Conservation (phyloP, 64 coral and sea anemone genomes). For the Stichodactyla mertensii region DNA sequence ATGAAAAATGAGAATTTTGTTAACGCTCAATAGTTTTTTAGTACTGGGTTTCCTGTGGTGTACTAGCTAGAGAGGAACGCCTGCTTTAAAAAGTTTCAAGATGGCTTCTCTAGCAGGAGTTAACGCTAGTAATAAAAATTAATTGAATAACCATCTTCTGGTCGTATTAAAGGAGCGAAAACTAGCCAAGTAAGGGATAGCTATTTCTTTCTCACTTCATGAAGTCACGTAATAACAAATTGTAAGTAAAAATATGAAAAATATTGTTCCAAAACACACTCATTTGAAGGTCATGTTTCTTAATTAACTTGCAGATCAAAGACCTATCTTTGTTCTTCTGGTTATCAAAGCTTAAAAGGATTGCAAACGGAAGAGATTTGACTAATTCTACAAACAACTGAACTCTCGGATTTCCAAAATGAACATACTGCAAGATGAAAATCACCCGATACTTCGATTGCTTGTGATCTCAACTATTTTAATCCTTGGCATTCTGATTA, state of each 20-base stretch:
- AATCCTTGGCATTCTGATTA: conserved; percentile 45
- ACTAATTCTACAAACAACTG: not conserved
- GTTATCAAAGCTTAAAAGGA: not conserved
- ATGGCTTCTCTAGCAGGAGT: not conserved
- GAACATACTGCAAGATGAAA: conserved; percentile 27
- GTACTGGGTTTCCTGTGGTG: no score
- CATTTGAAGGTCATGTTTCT: not conserved
- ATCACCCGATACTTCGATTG: conserved; percentile 47
- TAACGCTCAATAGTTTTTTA: no score
- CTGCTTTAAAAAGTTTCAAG: no score
- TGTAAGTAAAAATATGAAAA: not conserved
- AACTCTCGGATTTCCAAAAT: not conserved
- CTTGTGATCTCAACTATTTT: conserved; percentile 48
- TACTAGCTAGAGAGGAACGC: no score
- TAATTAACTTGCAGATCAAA: not conserved
- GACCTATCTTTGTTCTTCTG: not conserved
- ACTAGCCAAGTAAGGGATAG: not conserved
- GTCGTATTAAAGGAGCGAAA: not conserved
- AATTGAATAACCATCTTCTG: not conserved
- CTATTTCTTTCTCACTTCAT: not conserved
- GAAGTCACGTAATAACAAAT: not conserved
- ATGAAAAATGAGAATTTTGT: no score
- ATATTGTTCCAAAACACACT: not conserved
- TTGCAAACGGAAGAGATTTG: not conserved
- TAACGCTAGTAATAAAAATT: not conserved